Percentiles rank a stretch among this genome's conserved stretches.
These are phyloP conservation scores for Mylabris phalerata DNA, from an alignment of 1,140 invertebrate species.

Conservation along the genomic window DNA sequence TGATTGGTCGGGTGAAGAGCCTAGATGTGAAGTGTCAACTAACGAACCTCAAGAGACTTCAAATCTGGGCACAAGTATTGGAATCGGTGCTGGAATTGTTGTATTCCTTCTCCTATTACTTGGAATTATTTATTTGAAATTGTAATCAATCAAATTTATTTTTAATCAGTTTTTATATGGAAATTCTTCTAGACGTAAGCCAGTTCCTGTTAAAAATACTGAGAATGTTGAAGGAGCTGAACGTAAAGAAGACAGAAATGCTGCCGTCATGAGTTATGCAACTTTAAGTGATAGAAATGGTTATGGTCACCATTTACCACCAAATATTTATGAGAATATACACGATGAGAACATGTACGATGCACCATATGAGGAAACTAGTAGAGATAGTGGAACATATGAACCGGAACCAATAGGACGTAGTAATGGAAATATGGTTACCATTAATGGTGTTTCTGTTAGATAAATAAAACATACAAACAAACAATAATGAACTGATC, in stretches of 20 bases:
- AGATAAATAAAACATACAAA: slow-evolving; percentile 43
- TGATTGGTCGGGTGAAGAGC: slow-evolving; percentile 76
- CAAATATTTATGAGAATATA: slow-evolving; percentile 67
- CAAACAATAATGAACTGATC: neutral
- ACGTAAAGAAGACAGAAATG: slow-evolving; percentile 74
- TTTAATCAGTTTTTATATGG: slow-evolving; percentile 6
- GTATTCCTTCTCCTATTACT: slow-evolving; percentile 67
- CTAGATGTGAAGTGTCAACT: slow-evolving; percentile 59
- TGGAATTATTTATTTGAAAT: slow-evolving; percentile 65
- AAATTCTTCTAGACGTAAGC: slow-evolving; percentile 56
- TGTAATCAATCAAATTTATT: slow-evolving; percentile 46
- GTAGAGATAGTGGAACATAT: slow-evolving; percentile 57
- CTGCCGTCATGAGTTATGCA: slow-evolving; percentile 79
- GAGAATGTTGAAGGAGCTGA: slow-evolving; percentile 80
- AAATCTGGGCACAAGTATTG: slow-evolving; percentile 68
- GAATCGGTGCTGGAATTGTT: slow-evolving; percentile 69
- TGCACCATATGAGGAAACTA: slow-evolving; percentile 51
- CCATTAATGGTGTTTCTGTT: slow-evolving; percentile 66
- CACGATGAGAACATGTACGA: slow-evolving; percentile 66
- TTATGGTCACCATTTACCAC: slow-evolving; percentile 36
- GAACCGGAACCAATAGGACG: slow-evolving; percentile 57
- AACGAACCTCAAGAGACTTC: slow-evolving; percentile 63
- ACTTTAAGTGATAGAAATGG: slow-evolving; percentile 64
- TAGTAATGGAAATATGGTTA: slow-evolving; percentile 55
- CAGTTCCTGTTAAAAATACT: slow-evolving; percentile 77